Percentiles rank a stretch among this genome's conserved stretches.
Conservation (phyloP, 2,113 vertebrate genomes). For the Pantherophis guttatus region DNA sequence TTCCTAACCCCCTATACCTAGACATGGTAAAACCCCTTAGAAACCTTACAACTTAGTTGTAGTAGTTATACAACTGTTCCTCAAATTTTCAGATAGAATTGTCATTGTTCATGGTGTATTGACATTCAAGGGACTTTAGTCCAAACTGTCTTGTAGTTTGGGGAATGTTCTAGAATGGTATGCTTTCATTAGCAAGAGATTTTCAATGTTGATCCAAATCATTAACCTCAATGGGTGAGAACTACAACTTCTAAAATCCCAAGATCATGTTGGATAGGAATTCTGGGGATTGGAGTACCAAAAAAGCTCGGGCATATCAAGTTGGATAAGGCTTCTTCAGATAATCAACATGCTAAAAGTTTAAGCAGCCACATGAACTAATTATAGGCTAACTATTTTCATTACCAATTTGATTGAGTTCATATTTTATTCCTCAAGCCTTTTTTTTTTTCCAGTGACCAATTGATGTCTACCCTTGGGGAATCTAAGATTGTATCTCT, state of each 20-base stretch:
- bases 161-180: not conserved
- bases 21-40: not conserved
- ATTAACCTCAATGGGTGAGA: not conserved
- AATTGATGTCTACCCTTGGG: slow-evolving; percentile 52
- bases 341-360: not conserved
- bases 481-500: slow-evolving; percentile 54
- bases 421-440: slow-evolving; percentile 45
- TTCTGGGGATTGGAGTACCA: not conserved
- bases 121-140: not conserved
- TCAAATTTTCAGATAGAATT: not conserved
- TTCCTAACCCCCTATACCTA: not conserved
- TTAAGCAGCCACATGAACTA: not conserved
- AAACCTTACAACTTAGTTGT: not conserved
- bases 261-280: not conserved
- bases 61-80: not conserved
- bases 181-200: not conserved
- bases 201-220: not conserved
- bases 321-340: not conserved
- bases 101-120: not conserved
- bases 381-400: not conserved
- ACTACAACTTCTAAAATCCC: not conserved
- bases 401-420: slow-evolving; percentile 29
- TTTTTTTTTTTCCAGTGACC: slow-evolving; percentile 41
- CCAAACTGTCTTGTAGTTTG: not conserved
- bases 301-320: not conserved